Evolutionary conservation across 2,888 invertebrate genomes (phyloP), one percentile per base, ranked within the genome.

Genomic region (Tachina grossa): DNA sequence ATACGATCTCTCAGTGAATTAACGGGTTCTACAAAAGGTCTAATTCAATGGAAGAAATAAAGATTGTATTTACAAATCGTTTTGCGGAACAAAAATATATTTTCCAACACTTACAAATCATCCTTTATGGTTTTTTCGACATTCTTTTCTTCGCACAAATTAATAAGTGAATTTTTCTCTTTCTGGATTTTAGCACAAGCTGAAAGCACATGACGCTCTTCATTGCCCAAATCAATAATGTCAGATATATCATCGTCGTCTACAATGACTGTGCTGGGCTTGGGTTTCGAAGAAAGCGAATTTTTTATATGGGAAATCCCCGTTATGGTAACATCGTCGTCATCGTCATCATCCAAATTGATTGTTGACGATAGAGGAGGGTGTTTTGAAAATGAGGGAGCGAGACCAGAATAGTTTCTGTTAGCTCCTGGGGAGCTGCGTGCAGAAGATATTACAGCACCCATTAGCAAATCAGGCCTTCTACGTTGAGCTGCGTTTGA

Each of bases 1-100:
- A 94, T 92, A 5, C 94, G 93, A 41, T 94, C 94, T 88, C 94
- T 93, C 31, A 95, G 92, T 43, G 95, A 93, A 89, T 95, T 96
- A 14, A 94, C 91, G 11, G 90, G 90, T 49, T 89, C 89, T 6
- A 91, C 90, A 65, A 87, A 88, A 9, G 94, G 90, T 84, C 90
- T 91, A 72, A 61, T 19, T 11, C 8, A 19, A 51, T 41, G 39
- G 2, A 31, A 19, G 22, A 66, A 59, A 57, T 55, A 6, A 31
- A 31, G 6, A 57, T 59, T 93, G 3, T 93, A 39, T 31, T 72
- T 47, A 63, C 31, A n/a, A n/a, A 13, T 49, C 22, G 11, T n/a
- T 8, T 22, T 9, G 16, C 1, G 31, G 31, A 9, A 43, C 3
- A 72, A 0, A 1, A 11, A 14, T 39, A 5, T 2, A 0, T 13